These are phyloP conservation scores for Gymnothorax reevesii DNA, from an alignment of 2,797 vertebrate genomes.

Conservation along the genomic window DNA sequence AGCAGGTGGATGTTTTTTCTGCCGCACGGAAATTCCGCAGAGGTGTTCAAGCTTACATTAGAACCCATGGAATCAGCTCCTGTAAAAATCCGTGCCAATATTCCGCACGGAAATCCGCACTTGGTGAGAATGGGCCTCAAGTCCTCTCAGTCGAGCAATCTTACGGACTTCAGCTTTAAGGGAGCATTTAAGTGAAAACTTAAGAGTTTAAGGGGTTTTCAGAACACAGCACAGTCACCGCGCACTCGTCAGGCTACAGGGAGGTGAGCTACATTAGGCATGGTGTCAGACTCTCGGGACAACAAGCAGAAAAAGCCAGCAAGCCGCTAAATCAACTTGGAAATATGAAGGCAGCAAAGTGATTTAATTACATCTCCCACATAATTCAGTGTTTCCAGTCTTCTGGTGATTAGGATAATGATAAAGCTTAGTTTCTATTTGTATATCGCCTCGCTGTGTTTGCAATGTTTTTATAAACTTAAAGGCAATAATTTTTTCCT, in stretches of 20 bases:
- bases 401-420: background rate
- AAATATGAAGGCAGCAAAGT: background rate
- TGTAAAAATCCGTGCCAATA: too few species aligned
- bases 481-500: background rate
- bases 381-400: background rate
- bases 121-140: too few species aligned
- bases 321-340: background rate
- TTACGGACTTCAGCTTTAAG: too few species aligned
- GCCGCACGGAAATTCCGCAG: too few species aligned
- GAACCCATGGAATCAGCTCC: too few species aligned
- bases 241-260: background rate
- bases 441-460: too few species aligned
- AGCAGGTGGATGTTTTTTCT: too few species aligned
- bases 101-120: too few species aligned
- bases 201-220: too few species aligned
- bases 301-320: background rate
- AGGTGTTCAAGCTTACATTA: too few species aligned
- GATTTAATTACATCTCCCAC: background rate
- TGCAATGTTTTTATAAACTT: background rate
- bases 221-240: background rate
- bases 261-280: background rate
- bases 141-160: too few species aligned
- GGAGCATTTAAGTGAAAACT: too few species aligned
- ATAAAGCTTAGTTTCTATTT: background rate
- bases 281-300: background rate